Base-by-base conservation (phyloP, 2,113 vertebrate genomes). In the Laticauda laticaudata region DNA sequence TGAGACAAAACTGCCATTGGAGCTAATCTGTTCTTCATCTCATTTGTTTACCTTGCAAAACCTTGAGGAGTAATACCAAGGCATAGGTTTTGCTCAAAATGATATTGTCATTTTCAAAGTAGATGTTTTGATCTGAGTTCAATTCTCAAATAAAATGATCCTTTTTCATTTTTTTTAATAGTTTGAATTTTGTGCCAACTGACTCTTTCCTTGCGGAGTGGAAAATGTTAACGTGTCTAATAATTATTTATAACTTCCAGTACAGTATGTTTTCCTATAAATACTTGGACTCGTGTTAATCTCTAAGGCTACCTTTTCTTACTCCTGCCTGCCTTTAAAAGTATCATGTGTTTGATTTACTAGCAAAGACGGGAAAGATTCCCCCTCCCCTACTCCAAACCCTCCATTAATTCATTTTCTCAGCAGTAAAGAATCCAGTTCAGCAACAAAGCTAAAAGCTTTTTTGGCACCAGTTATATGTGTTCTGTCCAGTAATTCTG, bases 381-480 rank as follows among this genome's bases (percentile, higher is more conserved):
- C 94, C 96, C 95, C 96, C 96, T 96, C 96, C 94, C 96, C 92
- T 95, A 94, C 96, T 97, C 94, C 97, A 97, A 95, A 96, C 97
- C 95, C 93, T 97, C 97, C 98, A 98, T 98, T 98, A 98, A 98
- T 98, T 98, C 98, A 98, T 98, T 98, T 98, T 98, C 97, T 98
- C 97, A 98, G 97, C 97, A 97, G 97, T 98, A 98, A 98, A 98
- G 97, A 98, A 98, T 98, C 96, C 96, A 97, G 97, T 98, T 98
- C 97, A 96, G 98, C 97, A 98, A 98, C 98, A 98, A 98, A 98
- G 97, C 97, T 98, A 98, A 98, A 98, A 98, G 98, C 98, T 98
- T 98, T 98, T 98, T 98, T 98, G 98, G 98, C 98, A 98, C 96
- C 95, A 95, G 95, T 95, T 96, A 91, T 96, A 94, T 97, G 97